A percentile compares a stretch with the other conserved stretches of the same genome.
phyloP scores from a whole-genome alignment of 2,113 vertebrate genomes.

The Muscicapa adusta region DNA sequence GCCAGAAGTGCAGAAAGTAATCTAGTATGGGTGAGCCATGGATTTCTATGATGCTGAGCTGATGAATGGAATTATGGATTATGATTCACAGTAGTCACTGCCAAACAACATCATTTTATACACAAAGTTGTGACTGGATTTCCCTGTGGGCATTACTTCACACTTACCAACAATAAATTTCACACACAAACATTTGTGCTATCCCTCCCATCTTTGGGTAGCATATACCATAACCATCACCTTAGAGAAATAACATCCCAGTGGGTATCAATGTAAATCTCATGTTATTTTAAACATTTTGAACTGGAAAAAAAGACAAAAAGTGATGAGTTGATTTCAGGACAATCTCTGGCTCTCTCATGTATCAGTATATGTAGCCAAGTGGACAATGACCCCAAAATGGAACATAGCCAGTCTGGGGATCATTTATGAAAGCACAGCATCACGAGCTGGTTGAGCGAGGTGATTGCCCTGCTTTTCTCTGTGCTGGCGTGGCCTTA shows the following conservation, averaged over 20 bases:
- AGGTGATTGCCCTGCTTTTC: background rate
- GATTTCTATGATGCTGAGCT: background rate
- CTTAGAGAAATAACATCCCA: background rate
- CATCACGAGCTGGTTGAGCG: fast-evolving
- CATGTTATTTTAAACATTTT: background rate
- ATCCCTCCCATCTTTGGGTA: background rate
- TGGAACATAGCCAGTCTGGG: background rate
- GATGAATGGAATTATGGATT: background rate
- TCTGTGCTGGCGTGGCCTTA: background rate
- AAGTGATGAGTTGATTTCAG: background rate
- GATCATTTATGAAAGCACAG: background rate
- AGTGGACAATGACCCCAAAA: background rate
- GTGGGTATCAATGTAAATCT: background rate
- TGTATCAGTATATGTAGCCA: background rate
- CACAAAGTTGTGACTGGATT: background rate
- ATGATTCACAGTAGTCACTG: background rate
- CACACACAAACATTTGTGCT: background rate
- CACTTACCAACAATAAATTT: background rate
- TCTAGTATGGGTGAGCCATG: background rate
- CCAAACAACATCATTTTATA: background rate
- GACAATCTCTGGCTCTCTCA: background rate
- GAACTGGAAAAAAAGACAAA: background rate
- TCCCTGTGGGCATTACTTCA: background rate
- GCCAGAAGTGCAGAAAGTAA: background rate
- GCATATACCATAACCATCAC: background rate